Evolutionary conservation across 2,113 vertebrate genomes (phyloP), one percentile per base, ranked within the genome.

Genomic region (Barnardius zonarius): DNA sequence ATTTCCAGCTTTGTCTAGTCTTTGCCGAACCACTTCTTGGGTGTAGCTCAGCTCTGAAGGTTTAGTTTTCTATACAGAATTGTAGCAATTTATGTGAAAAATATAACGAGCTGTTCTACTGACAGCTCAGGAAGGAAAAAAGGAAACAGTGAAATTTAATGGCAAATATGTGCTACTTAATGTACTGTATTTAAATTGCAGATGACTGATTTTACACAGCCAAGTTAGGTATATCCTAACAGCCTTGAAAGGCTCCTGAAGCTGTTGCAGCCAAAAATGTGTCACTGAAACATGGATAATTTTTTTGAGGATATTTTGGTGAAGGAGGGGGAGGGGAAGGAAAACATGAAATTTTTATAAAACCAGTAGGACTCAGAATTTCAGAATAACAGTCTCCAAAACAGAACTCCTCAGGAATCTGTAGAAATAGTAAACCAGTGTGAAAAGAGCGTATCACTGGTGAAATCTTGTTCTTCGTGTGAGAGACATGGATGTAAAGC

Each of bases 271-370:
- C 55, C 73, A 91, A 92, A 93, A 69, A 88, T 68, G 33, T 61
- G 54, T 86, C 76, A 89, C 43, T 79, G 61, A 86, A 93, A 78
- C 30, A 70, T 6, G 10, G 48, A 88, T 48, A 44, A 2, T 37
- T 91, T 84, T 28, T 72, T 70, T 51, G 17, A 78, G 39, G n/a
- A 30, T 93, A 86, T 92, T 88, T 70, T 88, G 5, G 37, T 31
- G 27, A 68, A 76, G 9, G 7, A 59, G 35, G 13, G 11, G 33
- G 13, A 74, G 43, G 37, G 25, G 12, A 83, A 46, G 81, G 66
- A 92, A 94, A 93, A 81, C 73, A 31, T 51, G 54, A 88, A 88
- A 30, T 43, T 77, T 92, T 92, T 81, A 51, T 81, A 37, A 69
- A 83, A 83, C 88, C 39, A 80, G 24, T 55, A 73, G 28, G 63